Conservation (phyloP, 2,113 vertebrate species). For the Loxodonta africana region DNA sequence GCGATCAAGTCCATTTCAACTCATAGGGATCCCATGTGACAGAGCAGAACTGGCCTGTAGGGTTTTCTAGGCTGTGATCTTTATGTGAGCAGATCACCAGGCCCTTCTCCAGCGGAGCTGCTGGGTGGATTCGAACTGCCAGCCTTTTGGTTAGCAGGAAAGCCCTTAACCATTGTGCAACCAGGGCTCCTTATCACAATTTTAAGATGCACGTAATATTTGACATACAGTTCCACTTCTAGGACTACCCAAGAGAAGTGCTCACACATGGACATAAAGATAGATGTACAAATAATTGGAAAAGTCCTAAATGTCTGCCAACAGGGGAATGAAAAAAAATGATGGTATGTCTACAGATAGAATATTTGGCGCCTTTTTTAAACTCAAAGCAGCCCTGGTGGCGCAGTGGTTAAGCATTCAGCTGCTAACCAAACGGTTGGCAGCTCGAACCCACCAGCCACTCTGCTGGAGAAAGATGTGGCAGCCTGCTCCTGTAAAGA, state of each 20-base stretch:
- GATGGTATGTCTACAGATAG: neutral
- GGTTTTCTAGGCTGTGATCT: neutral
- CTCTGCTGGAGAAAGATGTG: neutral
- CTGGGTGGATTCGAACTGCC: neutral
- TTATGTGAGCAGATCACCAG: neutral
- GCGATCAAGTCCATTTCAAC: neutral
- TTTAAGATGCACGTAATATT: neutral
- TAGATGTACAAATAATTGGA: neutral
- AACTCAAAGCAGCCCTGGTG: neutral
- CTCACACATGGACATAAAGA: neutral
- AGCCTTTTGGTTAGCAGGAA: neutral
- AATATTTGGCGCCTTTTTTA: neutral
- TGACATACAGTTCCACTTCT: neutral
- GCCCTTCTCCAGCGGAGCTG: neutral
- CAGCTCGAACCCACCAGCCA: neutral
- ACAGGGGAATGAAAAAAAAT: neutral
- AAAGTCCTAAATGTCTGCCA: neutral
- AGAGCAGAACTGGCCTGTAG: neutral
- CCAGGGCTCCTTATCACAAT: neutral
- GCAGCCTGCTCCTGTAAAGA: neutral
- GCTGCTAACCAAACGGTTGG: neutral
- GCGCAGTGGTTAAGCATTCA: neutral
- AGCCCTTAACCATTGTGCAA: neutral
- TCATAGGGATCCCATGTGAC: neutral
- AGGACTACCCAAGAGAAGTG: neutral